Evolutionary conservation across 2,113 vertebrate genomes (phyloP), one percentile per base, ranked within the genome.

Genomic region (Pao palembangensis): DNA sequence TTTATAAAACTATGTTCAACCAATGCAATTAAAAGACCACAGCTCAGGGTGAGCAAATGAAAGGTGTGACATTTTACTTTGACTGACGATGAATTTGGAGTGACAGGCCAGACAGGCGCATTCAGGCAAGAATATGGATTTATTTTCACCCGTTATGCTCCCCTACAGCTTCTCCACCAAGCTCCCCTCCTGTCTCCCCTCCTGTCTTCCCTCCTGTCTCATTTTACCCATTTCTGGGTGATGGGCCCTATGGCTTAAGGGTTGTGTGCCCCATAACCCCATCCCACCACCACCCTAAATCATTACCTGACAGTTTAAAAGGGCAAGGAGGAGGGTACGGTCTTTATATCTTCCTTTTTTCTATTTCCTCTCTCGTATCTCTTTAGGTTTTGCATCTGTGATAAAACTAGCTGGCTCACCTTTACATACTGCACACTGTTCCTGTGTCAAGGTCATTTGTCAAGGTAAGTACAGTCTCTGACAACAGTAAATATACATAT

Each of bases 261-360:
- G 69, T 38, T 71, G 66, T 64, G 44, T 44, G 56, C 64, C 73
- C 76, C 51, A 50, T 64, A 65, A 63, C 10, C 34, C 34, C 34
- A 38, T 38, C 66, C 66, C 48, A 73, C 66, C 67, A 38, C 72
- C 71, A 78, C 81, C 81, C 72, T 86, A 87, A 88, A 90, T 90
- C 85, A 85, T 69, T 61, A 84, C 76, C 46, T 83, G 89, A 87
- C 85, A 87, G 73, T 85, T 88, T 88, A 75, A 88, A 89, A 90
- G 87, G 86, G 78, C 85, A 83, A 65, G 67, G 64, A 72, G 77
- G 69, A 78, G n/a, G 85, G 79, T 73, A 75, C 85, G 83, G 79
- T 79, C 90, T 79, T 90, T 81, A 13, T n/a, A 47, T 47, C n/a
- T 47, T 47, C 12, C 17, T n/a, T 47, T 47, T 16, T 47, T n/a